These are phyloP conservation scores for Lasius platythorax DNA, from an alignment of 2,888 invertebrate genomes.

Conservation along the genomic window DNA sequence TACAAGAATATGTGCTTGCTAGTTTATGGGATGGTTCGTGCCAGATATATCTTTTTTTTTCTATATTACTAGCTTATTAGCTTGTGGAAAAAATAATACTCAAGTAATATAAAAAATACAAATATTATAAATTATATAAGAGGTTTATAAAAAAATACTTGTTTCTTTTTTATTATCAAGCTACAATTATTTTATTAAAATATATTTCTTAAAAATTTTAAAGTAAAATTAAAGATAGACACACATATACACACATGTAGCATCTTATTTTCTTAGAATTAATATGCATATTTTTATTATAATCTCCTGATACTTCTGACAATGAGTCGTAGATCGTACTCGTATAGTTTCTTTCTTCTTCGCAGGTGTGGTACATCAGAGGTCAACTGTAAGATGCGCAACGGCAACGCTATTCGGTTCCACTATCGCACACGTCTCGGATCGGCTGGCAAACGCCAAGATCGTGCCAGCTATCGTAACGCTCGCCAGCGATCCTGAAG, in stretches of 20 bases:
- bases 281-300: neutral
- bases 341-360: slow-evolving; percentile 35
- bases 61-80: neutral
- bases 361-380: slow-evolving; percentile 89
- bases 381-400: slow-evolving; percentile 88
- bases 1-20: slow-evolving; percentile 89
- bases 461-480: slow-evolving; percentile 91
- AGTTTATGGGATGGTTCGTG: slow-evolving; percentile 90
- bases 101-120: neutral
- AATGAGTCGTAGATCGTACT: neutral
- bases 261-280: neutral
- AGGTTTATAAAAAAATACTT: neutral
- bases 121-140: neutral
- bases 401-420: slow-evolving; percentile 88
- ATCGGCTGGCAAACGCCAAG: slow-evolving; percentile 87
- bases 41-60: slow-evolving; percentile 20
- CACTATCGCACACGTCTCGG: slow-evolving; percentile 87
- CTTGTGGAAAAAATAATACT: slow-evolving; percentile 13
- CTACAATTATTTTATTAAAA: neutral
- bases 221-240: neutral
- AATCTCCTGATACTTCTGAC: neutral
- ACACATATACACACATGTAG: neutral
- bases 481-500: slow-evolving; percentile 89
- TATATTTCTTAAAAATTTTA: neutral
- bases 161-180: neutral